Conservation (phyloP, 2,888 invertebrate species). For the Mythimna ferrago region DNA sequence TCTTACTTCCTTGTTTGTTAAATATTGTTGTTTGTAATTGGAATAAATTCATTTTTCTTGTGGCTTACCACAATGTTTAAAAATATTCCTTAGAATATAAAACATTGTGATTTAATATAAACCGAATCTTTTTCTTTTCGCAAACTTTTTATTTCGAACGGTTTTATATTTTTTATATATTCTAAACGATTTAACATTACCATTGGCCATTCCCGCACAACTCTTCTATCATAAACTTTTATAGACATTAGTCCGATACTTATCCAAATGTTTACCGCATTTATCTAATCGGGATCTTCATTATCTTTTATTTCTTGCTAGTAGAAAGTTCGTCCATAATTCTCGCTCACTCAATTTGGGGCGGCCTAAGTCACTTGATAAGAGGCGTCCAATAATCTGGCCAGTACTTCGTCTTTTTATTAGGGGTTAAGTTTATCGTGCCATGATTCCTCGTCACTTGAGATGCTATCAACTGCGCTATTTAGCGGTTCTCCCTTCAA, state of each 20-base stretch:
- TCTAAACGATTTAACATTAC: slow-evolving; percentile 2
- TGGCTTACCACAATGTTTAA: background rate
- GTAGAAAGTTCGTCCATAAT: slow-evolving; percentile 88
- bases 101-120: background rate
- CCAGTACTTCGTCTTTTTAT: slow-evolving; percentile 84
- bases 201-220: slow-evolving; percentile 16
- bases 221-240: slow-evolving; percentile 41
- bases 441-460: slow-evolving; percentile 81
- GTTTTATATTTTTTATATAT: background rate
- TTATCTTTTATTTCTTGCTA: slow-evolving; percentile 85
- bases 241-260: slow-evolving; percentile 55
- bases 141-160: background rate
- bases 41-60: slow-evolving; percentile 24
- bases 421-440: slow-evolving; percentile 83
- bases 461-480: slow-evolving; percentile 80
- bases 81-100: background rate
- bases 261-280: slow-evolving; percentile 78
- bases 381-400: slow-evolving; percentile 85
- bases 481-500: slow-evolving; percentile 76
- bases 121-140: background rate
- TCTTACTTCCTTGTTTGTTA: slow-evolving; percentile 31
- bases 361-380: slow-evolving; percentile 84
- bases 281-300: slow-evolving; percentile 86
- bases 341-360: slow-evolving; percentile 87
- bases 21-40: slow-evolving; percentile 30